Evolutionary conservation across 2,113 vertebrate genomes (phyloP).

Genomic region (Conger conger): DNA sequence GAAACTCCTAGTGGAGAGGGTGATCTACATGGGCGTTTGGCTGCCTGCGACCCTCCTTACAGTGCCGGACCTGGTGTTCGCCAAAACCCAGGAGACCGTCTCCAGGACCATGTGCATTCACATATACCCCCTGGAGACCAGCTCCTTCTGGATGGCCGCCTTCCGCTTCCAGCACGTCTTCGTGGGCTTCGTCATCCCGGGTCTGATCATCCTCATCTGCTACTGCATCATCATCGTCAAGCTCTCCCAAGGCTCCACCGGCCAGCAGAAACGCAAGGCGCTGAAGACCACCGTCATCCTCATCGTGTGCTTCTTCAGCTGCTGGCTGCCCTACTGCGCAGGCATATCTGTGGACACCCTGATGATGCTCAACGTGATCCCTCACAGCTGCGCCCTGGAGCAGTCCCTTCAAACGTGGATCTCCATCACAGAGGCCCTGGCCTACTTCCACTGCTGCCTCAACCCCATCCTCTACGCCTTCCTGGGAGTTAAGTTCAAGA

Average conservation of each 20-base stretch:
- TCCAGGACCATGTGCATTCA: constrained; percentile 77
- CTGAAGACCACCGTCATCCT: constrained; percentile 95
- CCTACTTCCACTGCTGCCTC: constrained; percentile 96
- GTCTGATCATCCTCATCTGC: constrained; percentile 89
- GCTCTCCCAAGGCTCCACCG: constrained; percentile 83
- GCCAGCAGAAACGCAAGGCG: constrained; percentile 90
- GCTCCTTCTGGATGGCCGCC: constrained; percentile 69
- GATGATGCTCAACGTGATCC: constrained; percentile 74
- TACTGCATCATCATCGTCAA: constrained; percentile 95
- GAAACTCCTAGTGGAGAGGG: constrained; percentile 82
- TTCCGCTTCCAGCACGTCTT: constrained; percentile 93
- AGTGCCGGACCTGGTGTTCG: constrained; percentile 89
- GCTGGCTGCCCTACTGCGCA: constrained; percentile 91
- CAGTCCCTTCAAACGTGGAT: constrained; percentile 82
- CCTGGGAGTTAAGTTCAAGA: constrained; percentile 94
- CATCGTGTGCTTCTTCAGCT: constrained; percentile 89
- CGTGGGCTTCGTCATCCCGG: constrained; percentile 89
- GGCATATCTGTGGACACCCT: constrained; percentile 88
- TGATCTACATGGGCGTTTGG: constrained; percentile 92
- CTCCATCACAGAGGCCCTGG: constrained; percentile 86
- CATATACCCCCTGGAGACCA: constrained; percentile 71
- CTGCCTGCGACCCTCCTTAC: constrained; percentile 86
- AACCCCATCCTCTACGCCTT: constrained; percentile 98
- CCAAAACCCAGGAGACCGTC: constrained; percentile 52
- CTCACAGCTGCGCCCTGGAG: constrained; percentile 74